phyloP scores from a whole-genome alignment of 2,888 invertebrate genomes.

The Invenusta paracnida region DNA sequence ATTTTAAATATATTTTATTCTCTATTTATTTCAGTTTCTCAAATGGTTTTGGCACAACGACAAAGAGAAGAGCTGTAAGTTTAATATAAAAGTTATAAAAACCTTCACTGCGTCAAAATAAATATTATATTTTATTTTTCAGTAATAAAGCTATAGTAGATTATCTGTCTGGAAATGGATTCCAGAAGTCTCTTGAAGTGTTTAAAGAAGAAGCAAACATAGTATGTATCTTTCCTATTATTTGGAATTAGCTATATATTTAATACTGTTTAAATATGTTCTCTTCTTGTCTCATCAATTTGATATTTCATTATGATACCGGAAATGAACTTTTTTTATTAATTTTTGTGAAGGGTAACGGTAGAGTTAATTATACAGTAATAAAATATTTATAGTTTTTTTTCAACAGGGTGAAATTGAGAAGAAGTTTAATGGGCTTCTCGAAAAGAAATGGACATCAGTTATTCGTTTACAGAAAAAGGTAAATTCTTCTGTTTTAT shows the following conservation, averaged over 20 bases:
- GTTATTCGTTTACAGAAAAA: constrained; percentile 98
- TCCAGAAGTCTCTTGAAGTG: constrained; percentile 86
- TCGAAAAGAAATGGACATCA: constrained; percentile 99
- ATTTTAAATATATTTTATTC: too few relatives aligned
- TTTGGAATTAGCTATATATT: constrained; percentile 32
- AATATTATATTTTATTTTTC: constrained; percentile 46
- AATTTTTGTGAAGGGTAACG: too few relatives aligned
- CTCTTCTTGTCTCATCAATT: too few relatives aligned
- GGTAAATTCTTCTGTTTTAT: constrained; percentile 66
- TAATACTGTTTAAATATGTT: constrained; percentile 34
- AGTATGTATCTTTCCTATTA: constrained; percentile 59
- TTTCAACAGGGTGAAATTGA: constrained; percentile 71
- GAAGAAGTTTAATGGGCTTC: constrained; percentile 87
- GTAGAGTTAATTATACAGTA: too few relatives aligned
- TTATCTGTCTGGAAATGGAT: constrained; percentile 89
- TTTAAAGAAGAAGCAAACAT: constrained; percentile 96
- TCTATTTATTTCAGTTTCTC: neutral
- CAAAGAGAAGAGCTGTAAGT: constrained; percentile 99
- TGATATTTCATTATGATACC: too few relatives aligned
- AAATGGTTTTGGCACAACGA: constrained; percentile 96
- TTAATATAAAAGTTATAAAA: constrained; percentile 43
- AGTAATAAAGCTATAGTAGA: constrained; percentile 99
- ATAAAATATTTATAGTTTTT: neutral
- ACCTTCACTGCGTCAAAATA: too few relatives aligned
- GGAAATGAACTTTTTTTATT: neutral